Conservation (phyloP, 1,140 invertebrate species). For the Lepidostoma basale region DNA sequence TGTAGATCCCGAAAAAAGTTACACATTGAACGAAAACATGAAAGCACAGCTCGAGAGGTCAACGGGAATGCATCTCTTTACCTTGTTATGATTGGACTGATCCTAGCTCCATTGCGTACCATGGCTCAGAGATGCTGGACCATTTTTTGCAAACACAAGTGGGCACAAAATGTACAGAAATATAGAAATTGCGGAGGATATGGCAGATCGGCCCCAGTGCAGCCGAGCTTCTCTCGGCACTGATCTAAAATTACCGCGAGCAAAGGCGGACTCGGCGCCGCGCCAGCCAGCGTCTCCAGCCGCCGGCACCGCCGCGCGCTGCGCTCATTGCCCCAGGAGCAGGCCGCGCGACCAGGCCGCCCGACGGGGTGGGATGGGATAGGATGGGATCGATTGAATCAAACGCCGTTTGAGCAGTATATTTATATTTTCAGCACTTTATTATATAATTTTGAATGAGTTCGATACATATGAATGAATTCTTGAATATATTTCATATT, state of each 20-base stretch:
- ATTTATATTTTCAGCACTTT: slow-evolving; percentile 45
- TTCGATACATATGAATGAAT: slow-evolving; percentile 40
- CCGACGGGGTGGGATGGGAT: no score
- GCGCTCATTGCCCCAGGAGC: no score
- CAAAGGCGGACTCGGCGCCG: slow-evolving; percentile 55
- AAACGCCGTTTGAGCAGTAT: slow-evolving; percentile 40
- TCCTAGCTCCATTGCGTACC: slow-evolving; percentile 41
- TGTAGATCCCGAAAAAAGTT: slow-evolving; percentile 6
- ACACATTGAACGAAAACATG: slow-evolving; percentile 21
- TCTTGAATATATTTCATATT: slow-evolving; percentile 31
- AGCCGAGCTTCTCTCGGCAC: slow-evolving; percentile 46
- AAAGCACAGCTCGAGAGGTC: slow-evolving; percentile 21
- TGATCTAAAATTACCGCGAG: slow-evolving; percentile 61
- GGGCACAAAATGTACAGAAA: slow-evolving; percentile 35
- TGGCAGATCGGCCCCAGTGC: slow-evolving; percentile 48
- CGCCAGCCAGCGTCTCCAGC: slow-evolving; percentile 52
- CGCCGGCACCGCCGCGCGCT: slow-evolving; percentile 37
- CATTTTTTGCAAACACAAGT: slow-evolving; percentile 41
- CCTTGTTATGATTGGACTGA: slow-evolving; percentile 38
- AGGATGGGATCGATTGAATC: no score
- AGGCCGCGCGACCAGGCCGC: no score
- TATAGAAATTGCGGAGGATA: slow-evolving; percentile 14
- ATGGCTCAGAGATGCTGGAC: slow-evolving; percentile 38
- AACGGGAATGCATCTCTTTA: slow-evolving; percentile 41
- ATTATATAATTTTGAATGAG: slow-evolving; percentile 39